Percentiles rank a stretch among this genome's conserved stretches.
These are phyloP conservation scores for Xestia c-nigrum DNA, from an alignment of 2,888 invertebrate species.

Conservation along the genomic window DNA sequence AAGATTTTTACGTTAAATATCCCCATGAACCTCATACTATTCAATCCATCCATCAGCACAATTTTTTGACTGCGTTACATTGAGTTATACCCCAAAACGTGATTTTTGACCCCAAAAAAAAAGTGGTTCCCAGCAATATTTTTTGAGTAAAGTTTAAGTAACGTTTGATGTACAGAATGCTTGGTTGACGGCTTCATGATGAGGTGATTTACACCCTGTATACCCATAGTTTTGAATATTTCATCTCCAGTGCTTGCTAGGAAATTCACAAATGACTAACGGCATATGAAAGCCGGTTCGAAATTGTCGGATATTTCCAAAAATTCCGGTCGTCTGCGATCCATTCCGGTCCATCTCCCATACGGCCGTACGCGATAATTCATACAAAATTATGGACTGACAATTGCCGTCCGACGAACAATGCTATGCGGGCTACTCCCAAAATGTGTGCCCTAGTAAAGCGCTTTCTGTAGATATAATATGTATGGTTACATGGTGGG, in stretches of 20 bases:
- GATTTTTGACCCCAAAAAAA: too few species aligned
- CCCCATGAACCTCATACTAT: too few species aligned
- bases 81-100: too few species aligned
- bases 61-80: too few species aligned
- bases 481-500: slow-evolving; percentile 19
- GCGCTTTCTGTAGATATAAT: slow-evolving; percentile 3
- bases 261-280: slow-evolving; percentile 16
- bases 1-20: too few species aligned
- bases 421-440: slow-evolving; percentile 59
- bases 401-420: slow-evolving; percentile 59
- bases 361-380: slow-evolving; percentile 54
- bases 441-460: slow-evolving; percentile 56
- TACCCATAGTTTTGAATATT: neutral
- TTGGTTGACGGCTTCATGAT: too few species aligned
- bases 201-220: too few species aligned
- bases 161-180: too few species aligned
- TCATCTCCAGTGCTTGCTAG: neutral
- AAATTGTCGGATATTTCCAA: slow-evolving; percentile 40
- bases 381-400: slow-evolving; percentile 66
- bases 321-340: slow-evolving; percentile 38
- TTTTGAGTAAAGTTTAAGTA: too few species aligned
- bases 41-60: too few species aligned
- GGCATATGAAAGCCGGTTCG: slow-evolving; percentile 11
- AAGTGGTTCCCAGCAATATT: too few species aligned
- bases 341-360: slow-evolving; percentile 51